Conservation (phyloP, 2,888 invertebrate genomes). For the Reticulitermes lucifugus region DNA sequence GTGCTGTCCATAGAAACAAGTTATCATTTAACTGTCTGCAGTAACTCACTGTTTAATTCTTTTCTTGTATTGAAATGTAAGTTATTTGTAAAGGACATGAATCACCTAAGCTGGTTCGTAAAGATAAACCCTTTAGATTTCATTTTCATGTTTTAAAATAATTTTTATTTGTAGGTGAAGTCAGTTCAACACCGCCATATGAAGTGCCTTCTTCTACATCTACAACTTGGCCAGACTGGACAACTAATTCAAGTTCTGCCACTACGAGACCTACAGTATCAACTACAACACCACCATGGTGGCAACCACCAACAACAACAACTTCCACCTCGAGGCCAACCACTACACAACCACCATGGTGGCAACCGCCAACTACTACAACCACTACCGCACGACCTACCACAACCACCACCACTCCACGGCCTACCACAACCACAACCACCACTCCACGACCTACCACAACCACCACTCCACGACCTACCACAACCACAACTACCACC, state of each 20-base stretch:
- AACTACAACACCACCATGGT: slow-evolving; percentile 43
- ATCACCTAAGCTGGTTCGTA: no score
- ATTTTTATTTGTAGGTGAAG: slow-evolving; percentile 7
- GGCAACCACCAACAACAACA: no score
- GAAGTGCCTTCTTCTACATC: neutral
- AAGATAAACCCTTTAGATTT: no score
- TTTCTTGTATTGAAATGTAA: no score
- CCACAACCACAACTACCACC: slow-evolving; percentile 51
- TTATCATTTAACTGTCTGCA: no score
- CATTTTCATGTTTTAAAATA: neutral
- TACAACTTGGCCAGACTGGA: neutral
- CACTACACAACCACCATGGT: no score
- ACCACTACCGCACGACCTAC: slow-evolving; percentile 47
- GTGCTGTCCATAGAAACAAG: no score
- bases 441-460: slow-evolving; percentile 54
- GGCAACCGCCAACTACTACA: neutral
- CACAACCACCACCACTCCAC: slow-evolving; percentile 57
- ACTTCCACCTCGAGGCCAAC: no score
- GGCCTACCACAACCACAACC: slow-evolving; percentile 59
- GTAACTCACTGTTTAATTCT: no score
- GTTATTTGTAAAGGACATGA: no score
- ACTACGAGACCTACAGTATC: slow-evolving; percentile 43
- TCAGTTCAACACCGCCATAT: neutral
- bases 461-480: slow-evolving; percentile 53
- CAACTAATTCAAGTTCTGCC: neutral